phyloP scores from a whole-genome alignment of 1,140 invertebrate genomes.

The Dryas iulia region DNA sequence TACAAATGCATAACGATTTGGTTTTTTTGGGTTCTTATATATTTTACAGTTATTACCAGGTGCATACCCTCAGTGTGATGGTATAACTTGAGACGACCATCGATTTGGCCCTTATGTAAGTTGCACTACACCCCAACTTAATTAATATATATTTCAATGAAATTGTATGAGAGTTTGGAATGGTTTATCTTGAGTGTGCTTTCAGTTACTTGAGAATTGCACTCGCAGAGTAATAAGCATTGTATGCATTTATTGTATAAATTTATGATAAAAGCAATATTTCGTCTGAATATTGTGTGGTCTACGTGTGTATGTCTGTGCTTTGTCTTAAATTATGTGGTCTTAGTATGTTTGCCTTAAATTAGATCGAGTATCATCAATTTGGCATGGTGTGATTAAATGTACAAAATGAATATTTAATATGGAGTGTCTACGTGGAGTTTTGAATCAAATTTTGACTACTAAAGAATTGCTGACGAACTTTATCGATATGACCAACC shows the following conservation, averaged over 20 bases:
- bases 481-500: background rate
- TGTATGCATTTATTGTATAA: background rate
- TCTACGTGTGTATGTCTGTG: constrained; percentile 1
- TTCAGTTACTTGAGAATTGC: too few species aligned
- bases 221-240: too few species aligned
- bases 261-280: background rate
- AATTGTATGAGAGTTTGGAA: too few species aligned
- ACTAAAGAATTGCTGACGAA: background rate
- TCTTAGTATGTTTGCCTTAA: background rate
- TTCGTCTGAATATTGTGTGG: background rate
- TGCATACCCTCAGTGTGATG: background rate
- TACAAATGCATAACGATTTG: background rate
- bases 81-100: background rate
- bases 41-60: background rate
- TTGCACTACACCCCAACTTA: constrained; percentile 6
- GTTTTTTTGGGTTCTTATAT: background rate
- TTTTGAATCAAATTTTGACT: background rate
- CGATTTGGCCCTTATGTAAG: background rate
- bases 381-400: background rate
- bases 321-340: background rate
- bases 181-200: too few species aligned
- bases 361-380: background rate
- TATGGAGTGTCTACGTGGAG: background rate
- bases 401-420: background rate
- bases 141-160: background rate